Evolutionary conservation across 2,888 invertebrate genomes (phyloP).

Genomic region (Platycnemis pennipes): DNA sequence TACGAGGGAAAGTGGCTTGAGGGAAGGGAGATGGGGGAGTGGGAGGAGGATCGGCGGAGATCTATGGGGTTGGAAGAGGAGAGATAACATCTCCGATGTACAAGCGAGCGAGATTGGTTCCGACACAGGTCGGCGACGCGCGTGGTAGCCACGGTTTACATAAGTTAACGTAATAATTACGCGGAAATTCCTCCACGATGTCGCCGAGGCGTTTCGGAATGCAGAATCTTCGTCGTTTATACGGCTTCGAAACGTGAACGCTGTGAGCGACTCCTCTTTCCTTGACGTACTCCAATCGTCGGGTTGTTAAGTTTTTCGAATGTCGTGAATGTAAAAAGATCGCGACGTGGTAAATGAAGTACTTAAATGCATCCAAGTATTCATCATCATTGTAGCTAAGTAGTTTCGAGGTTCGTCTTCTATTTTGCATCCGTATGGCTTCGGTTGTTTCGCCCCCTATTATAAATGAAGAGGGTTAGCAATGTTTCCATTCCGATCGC

Average conservation of each 20-base stretch:
- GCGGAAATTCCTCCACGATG: background rate
- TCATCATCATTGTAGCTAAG: too few species aligned
- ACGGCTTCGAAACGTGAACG: background rate
- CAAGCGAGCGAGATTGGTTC: background rate
- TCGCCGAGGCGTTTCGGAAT: background rate
- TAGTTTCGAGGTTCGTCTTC: too few species aligned
- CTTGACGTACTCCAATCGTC: too few species aligned
- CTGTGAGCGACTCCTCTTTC: too few species aligned
- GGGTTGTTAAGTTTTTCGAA: too few species aligned
- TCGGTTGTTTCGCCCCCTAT: too few species aligned
- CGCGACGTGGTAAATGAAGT: too few species aligned
- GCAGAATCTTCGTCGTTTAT: background rate
- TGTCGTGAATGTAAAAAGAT: too few species aligned
- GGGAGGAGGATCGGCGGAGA: background rate
- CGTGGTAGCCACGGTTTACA: slow-evolving; percentile 1
- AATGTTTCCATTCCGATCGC: too few species aligned
- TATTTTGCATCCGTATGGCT: too few species aligned
- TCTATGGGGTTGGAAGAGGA: background rate
- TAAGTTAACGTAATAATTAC: background rate
- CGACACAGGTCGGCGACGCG: background rate
- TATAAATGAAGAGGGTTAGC: too few species aligned
- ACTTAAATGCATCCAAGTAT: too few species aligned
- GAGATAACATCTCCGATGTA: slow-evolving; percentile 1
- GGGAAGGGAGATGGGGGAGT: background rate
- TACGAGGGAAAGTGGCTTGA: background rate